Evolutionary conservation across 2,888 invertebrate species (phyloP).

Genomic region (Rutpela maculata): DNA sequence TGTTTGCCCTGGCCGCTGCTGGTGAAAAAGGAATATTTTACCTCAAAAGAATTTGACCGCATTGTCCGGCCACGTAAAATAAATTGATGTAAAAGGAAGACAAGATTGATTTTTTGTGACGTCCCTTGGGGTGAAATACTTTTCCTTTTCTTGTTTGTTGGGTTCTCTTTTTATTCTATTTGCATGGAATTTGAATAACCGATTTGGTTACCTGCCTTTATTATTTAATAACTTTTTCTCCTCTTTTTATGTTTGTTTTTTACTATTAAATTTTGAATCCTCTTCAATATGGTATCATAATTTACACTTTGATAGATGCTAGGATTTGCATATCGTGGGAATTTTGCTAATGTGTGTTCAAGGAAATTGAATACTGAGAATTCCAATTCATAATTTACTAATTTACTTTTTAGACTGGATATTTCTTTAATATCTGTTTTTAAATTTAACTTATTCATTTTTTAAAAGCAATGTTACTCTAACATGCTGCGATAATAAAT

Average conservation of each 20-base stretch:
- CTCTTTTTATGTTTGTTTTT: slow-evolving; percentile 17
- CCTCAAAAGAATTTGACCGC: slow-evolving; percentile 40
- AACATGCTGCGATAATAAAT: no score
- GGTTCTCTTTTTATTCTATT: slow-evolving; percentile 14
- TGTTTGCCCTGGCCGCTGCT: slow-evolving; percentile 33
- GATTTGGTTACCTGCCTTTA: slow-evolving; percentile 33
- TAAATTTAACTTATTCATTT: no score
- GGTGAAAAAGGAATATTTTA: slow-evolving; percentile 32
- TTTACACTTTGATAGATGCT: background rate
- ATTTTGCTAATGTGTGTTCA: background rate
- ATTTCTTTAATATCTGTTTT: no score
- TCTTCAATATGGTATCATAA: background rate
- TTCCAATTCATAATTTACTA: background rate
- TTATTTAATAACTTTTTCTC: background rate
- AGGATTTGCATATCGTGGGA: background rate
- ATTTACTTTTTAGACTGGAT: no score
- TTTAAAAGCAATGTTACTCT: no score
- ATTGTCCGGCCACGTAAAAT: slow-evolving; percentile 40
- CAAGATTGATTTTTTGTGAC: slow-evolving; percentile 36
- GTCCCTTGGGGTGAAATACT: slow-evolving; percentile 20
- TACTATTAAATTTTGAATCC: background rate
- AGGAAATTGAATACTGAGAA: background rate
- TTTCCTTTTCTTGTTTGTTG: slow-evolving; percentile 4
- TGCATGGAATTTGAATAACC: slow-evolving; percentile 36
- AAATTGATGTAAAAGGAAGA: slow-evolving; percentile 38